Percentiles rank a stretch among this genome's conserved stretches.
These are phyloP conservation scores for Micropoecilia bifurca DNA, from an alignment of 2,797 vertebrate species.

Conservation along the genomic window DNA sequence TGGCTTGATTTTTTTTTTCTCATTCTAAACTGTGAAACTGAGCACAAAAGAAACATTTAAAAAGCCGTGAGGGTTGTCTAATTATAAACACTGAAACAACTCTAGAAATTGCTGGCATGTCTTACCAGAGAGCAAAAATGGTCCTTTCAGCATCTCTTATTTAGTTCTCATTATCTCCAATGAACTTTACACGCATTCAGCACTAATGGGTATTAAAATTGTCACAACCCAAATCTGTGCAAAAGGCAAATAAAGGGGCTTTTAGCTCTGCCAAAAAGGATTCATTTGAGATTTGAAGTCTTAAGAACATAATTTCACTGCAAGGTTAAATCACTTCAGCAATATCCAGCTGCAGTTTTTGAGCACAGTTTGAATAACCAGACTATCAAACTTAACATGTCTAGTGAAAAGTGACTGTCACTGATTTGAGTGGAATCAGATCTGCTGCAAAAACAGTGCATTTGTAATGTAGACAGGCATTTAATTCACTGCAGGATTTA, in stretches of 20 bases:
- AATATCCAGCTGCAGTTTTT: neutral
- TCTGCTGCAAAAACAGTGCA: neutral
- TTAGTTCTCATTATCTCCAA: constrained; percentile 1
- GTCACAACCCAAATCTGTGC: neutral
- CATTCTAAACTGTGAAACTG: neutral
- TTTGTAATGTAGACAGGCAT: neutral
- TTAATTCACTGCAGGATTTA: neutral
- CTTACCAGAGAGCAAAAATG: neutral
- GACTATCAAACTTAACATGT: neutral
- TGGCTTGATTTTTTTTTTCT: neutral
- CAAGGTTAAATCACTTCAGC: neutral
- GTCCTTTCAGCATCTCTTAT: neutral
- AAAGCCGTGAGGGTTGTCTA: neutral
- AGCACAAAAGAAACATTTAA: neutral
- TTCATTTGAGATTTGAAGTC: neutral
- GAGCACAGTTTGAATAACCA: neutral
- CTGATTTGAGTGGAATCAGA: neutral
- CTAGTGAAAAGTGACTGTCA: neutral
- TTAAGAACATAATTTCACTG: neutral
- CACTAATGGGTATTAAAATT: neutral
- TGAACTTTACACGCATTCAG: neutral
- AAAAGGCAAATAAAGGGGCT: neutral
- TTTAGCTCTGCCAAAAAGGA: neutral
- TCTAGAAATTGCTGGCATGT: neutral
- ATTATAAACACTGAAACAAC: neutral